A percentile compares a stretch with the other conserved stretches of the same genome.
phyloP scores from a whole-genome alignment of 2,113 vertebrate species.

The Gambusia affinis region DNA sequence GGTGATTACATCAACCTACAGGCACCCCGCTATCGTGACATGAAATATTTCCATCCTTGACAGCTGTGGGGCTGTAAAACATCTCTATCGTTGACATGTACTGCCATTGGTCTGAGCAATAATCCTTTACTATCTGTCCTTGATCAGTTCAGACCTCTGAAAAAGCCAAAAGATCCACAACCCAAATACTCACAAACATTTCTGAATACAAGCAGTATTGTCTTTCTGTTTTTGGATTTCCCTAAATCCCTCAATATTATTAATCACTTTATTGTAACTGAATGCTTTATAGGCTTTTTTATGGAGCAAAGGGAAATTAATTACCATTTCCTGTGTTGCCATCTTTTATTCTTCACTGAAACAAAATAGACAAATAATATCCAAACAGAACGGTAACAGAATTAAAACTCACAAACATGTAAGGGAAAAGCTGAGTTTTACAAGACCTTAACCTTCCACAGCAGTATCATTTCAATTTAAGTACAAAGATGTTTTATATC shows the following conservation, averaged over 20 bases:
- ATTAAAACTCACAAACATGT: too few relatives aligned
- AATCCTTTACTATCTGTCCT: conserved; percentile 40
- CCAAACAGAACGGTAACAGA: too few relatives aligned
- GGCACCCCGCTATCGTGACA: conserved; percentile 10
- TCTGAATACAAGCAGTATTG: neutral
- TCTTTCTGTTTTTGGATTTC: neutral
- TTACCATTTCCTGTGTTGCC: neutral
- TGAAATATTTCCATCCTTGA: conserved; percentile 53
- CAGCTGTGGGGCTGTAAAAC: conserved; percentile 44
- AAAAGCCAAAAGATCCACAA: neutral
- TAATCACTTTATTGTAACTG: neutral
- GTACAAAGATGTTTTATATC: too few relatives aligned
- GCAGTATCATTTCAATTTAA: too few relatives aligned
- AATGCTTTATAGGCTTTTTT: neutral
- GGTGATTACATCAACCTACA: conserved; percentile 10
- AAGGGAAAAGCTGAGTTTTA: too few relatives aligned
- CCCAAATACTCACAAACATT: neutral
- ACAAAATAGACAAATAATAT: neutral
- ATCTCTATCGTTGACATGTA: conserved; percentile 21
- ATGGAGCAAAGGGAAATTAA: neutral
- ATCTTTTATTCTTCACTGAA: neutral
- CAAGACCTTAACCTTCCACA: too few relatives aligned
- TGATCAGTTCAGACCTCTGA: conserved; percentile 35
- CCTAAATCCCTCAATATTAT: neutral
- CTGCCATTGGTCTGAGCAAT: conserved; percentile 26